A percentile compares a stretch with the other conserved stretches of the same genome.
Conservation (phyloP, 2,797 vertebrate species). For the Psittacula derbiana region DNA sequence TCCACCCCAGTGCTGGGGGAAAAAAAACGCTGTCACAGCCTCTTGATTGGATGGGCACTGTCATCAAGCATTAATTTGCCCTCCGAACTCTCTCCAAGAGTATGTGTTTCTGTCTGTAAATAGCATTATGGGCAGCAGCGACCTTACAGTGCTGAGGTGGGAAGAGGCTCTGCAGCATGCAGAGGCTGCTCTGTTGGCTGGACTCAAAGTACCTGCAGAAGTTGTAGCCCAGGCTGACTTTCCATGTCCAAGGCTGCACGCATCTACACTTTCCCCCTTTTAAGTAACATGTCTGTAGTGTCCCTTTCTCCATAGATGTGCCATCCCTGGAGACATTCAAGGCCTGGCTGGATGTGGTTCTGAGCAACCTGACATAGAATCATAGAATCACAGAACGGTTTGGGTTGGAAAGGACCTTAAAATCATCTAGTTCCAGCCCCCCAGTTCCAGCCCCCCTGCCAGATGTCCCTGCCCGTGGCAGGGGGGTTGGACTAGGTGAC, state of each 20-base stretch:
- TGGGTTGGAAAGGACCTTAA: neutral
- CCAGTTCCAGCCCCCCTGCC: neutral
- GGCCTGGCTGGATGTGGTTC: neutral
- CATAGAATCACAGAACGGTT: neutral
- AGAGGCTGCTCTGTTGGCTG: no score
- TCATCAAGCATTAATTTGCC: neutral
- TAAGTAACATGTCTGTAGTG: neutral
- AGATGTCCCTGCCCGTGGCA: neutral
- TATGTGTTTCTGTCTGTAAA: neutral
- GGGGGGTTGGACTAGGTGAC: neutral
- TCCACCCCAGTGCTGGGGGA: neutral
- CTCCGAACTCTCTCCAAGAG: neutral
- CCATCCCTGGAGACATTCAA: neutral
- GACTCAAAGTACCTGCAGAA: neutral
- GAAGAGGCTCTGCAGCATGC: neutral
- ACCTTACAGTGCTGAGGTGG: fast-evolving
- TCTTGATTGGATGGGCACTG: neutral
- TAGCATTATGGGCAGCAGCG: neutral
- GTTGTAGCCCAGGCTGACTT: fast-evolving
- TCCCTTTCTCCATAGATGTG: neutral
- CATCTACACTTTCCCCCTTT: fast-evolving
- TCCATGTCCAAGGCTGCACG: fast-evolving
- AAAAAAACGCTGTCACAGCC: neutral
- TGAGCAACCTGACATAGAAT: neutral
- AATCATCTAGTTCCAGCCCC: neutral